Evolutionary conservation across 2,113 vertebrate species (phyloP).

Genomic region (Corythornis cristatus): DNA sequence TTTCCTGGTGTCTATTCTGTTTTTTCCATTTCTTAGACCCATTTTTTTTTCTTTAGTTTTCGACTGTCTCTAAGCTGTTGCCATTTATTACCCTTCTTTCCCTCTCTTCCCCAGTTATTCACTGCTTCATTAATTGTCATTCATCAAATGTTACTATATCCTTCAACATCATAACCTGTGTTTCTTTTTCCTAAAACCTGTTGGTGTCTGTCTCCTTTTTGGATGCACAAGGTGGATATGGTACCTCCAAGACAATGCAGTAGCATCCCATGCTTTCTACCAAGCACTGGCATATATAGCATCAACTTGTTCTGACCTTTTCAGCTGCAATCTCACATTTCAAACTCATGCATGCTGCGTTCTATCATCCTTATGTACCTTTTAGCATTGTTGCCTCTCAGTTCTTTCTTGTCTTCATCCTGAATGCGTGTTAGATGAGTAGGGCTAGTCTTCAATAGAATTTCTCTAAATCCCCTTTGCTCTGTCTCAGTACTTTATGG

Average conservation of each 20-base stretch:
- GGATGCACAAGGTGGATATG: background rate
- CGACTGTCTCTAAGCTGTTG: background rate
- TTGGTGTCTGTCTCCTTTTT: background rate
- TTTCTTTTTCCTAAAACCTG: background rate
- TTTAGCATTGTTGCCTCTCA: background rate
- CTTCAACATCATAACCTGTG: background rate
- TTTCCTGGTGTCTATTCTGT: background rate
- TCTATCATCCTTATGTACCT: background rate
- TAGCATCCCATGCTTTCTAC: fast-evolving
- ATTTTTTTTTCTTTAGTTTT: background rate
- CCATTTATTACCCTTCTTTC: background rate
- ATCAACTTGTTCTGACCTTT: background rate
- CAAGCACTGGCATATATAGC: background rate
- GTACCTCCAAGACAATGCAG: background rate
- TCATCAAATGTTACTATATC: background rate
- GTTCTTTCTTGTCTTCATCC: background rate
- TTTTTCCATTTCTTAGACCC: background rate
- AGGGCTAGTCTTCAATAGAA: background rate
- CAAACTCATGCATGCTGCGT: background rate
- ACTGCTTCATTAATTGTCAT: background rate
- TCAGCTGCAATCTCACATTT: background rate
- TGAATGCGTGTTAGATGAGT: background rate
- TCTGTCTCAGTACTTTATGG: background rate
- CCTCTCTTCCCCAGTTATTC: background rate
- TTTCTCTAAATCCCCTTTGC: background rate